Evolutionary conservation across 2,888 invertebrate genomes (phyloP).

Genomic region (Hanleya hanleyi): DNA sequence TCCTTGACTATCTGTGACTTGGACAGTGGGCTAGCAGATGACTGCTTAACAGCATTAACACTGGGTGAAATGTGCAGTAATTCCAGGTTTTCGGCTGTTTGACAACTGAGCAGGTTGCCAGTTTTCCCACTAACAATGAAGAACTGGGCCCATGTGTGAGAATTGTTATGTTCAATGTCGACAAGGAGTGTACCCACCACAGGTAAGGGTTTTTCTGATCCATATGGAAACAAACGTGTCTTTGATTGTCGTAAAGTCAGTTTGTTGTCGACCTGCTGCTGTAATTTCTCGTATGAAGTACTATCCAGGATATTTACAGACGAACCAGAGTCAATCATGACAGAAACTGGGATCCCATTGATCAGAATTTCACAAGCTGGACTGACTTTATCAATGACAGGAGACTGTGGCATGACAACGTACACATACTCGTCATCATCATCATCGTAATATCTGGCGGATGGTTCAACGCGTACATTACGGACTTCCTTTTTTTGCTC

Average conservation of each 20-base stretch:
- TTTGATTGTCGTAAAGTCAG: background rate
- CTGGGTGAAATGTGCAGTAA: background rate
- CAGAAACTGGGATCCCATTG: too few relatives aligned
- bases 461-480: too few relatives aligned
- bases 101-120: background rate
- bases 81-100: background rate
- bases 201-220: background rate
- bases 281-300: too few relatives aligned
- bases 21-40: too few relatives aligned
- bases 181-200: background rate
- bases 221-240: constrained; percentile 11
- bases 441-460: background rate
- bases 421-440: too few relatives aligned
- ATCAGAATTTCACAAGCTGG: background rate
- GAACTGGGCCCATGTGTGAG: background rate
- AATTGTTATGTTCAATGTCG: background rate
- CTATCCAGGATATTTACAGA: constrained; percentile 15
- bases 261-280: background rate
- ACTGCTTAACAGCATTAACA: too few relatives aligned
- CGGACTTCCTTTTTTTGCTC: background rate
- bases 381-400: background rate
- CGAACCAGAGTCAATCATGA: constrained; percentile 12
- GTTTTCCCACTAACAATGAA: background rate
- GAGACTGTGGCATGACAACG: background rate
- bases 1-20: background rate